A percentile compares a stretch with the other conserved stretches of the same genome.
Conservation (phyloP, 2,797 vertebrate genomes). For the Danionella dracula region DNA sequence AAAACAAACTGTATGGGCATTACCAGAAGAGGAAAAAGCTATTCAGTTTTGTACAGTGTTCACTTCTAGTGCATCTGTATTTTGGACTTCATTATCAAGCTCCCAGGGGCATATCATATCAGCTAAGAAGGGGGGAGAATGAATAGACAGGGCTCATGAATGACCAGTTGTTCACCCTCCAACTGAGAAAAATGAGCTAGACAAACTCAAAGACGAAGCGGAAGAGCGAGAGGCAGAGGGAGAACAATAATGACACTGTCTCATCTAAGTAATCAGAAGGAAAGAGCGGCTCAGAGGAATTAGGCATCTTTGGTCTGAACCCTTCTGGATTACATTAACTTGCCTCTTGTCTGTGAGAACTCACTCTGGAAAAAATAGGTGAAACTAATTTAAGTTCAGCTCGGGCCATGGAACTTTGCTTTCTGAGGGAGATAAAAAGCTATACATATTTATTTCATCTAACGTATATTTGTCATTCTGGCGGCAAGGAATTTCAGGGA, state of each 20-base stretch:
- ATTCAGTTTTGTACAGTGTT: too few species aligned
- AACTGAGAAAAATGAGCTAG: conserved; percentile 6
- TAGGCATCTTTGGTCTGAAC: conserved; percentile 33
- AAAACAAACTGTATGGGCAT: too few species aligned
- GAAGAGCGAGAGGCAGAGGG: background rate
- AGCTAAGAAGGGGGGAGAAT: too few species aligned
- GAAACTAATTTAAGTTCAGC: conserved; percentile 36
- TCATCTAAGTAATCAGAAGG: conserved; percentile 38
- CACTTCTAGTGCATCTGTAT: too few species aligned
- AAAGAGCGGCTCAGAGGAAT: conserved; percentile 38
- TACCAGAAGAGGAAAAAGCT: too few species aligned
- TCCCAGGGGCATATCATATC: conserved; percentile 41
- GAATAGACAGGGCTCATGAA: conserved; percentile 46
- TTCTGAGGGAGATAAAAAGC: background rate
- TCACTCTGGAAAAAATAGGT: conserved; percentile 33
- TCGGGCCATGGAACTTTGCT: background rate
- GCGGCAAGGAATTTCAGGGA: conserved; percentile 5
- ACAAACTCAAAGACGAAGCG: conserved; percentile 8
- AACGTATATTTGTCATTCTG: background rate
- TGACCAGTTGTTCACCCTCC: conserved; percentile 49
- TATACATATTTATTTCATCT: background rate
- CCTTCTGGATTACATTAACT: conserved; percentile 41
- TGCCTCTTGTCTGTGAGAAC: conserved; percentile 36
- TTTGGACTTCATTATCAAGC: conserved; percentile 15
- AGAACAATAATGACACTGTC: conserved; percentile 45